A percentile compares a stretch with the other conserved stretches of the same genome.
These are phyloP conservation scores for Petromus typicus DNA, from an alignment of 2,113 vertebrate species.

Conservation along the genomic window DNA sequence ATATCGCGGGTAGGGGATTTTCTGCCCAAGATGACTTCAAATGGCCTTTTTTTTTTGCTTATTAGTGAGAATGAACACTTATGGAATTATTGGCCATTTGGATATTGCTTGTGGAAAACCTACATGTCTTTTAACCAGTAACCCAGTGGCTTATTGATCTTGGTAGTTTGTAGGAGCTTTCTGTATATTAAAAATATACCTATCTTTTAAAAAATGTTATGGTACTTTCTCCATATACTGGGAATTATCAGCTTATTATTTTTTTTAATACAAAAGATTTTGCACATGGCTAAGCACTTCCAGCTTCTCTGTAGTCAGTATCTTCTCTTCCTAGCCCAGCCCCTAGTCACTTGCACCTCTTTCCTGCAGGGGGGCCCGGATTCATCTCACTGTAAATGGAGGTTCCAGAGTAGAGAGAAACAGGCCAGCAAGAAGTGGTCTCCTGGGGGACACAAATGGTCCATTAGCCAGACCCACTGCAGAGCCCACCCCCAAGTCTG, in stretches of 20 bases:
- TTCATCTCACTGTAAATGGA: neutral
- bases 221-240: neutral
- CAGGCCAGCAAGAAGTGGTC: neutral
- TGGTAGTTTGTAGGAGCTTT: neutral
- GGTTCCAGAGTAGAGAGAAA: neutral
- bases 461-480: too few relatives aligned
- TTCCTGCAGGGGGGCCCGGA: neutral
- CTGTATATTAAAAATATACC: neutral
- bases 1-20: fast-evolving
- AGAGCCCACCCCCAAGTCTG: neutral
- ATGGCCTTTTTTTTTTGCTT: neutral
- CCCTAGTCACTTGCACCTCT: neutral
- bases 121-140: neutral
- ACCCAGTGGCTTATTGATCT: neutral
- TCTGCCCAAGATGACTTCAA: neutral
- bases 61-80: fast-evolving
- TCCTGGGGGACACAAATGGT: neutral
- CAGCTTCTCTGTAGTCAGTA: neutral
- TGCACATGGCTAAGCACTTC: neutral
- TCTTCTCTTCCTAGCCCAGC: neutral
- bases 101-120: neutral
- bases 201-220: neutral
- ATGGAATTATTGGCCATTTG: neutral
- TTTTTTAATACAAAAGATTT: neutral
- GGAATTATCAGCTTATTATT: neutral